Evolutionary conservation across 2,888 invertebrate species (phyloP).

Genomic region (Pyrochroa serraticornis): DNA sequence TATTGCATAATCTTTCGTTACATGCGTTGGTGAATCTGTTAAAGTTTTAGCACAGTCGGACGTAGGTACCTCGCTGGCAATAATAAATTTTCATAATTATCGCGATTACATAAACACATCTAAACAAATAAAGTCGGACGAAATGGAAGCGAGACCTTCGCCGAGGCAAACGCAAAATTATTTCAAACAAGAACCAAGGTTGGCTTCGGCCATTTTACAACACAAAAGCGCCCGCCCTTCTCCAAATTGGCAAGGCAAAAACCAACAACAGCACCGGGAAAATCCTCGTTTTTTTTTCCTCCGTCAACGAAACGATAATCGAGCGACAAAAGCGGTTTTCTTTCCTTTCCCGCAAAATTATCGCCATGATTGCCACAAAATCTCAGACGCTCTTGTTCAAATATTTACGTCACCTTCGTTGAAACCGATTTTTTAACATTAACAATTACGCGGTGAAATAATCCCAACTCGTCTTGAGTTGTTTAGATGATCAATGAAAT

Average conservation of each 20-base stretch:
- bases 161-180: not conserved
- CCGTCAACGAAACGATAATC: too few species aligned
- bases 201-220: not conserved
- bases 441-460: not conserved
- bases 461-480: not conserved
- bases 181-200: conserved; percentile 5
- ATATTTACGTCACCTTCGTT: too few species aligned
- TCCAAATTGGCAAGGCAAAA: too few species aligned
- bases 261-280: not conserved
- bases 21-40: conserved; percentile 1
- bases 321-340: too few species aligned
- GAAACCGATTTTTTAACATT: not conserved
- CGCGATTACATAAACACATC: too few species aligned
- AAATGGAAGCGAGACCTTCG: not conserved
- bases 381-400: too few species aligned
- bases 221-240: too few species aligned
- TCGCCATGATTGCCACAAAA: too few species aligned
- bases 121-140: too few species aligned
- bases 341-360: too few species aligned
- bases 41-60: not conserved
- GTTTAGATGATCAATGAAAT: conserved; percentile 9
- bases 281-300: not conserved
- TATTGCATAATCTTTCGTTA: conserved; percentile 9
- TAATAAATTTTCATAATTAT: too few species aligned
- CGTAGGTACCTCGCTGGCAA: too few species aligned